Evolutionary conservation across 2,888 invertebrate genomes (phyloP).

Genomic region (Synergus itoensis): DNA sequence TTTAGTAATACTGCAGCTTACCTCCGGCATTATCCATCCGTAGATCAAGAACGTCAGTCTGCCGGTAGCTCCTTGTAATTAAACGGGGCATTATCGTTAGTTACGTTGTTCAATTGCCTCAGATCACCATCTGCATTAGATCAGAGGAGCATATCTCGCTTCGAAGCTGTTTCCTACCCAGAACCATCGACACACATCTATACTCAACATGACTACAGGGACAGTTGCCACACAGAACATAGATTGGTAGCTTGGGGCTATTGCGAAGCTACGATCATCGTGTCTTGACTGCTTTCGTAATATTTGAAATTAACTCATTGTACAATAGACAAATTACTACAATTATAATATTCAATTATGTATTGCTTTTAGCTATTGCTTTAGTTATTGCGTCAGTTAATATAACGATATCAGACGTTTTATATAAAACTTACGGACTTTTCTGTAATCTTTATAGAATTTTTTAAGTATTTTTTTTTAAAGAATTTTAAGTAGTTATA

Average conservation of each 20-base stretch:
- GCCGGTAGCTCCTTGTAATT: conserved; percentile 60
- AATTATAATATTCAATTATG: background rate
- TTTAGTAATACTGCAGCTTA: conserved; percentile 56
- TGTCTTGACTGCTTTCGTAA: background rate
- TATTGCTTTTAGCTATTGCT: background rate
- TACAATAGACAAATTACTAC: background rate
- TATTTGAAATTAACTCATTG: conserved; percentile 1
- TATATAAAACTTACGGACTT: too few relatives aligned
- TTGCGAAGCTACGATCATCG: background rate
- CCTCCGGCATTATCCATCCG: conserved; percentile 57
- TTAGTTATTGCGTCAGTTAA: too few relatives aligned
- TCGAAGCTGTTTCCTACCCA: conserved; percentile 52
- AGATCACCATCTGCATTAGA: conserved; percentile 61
- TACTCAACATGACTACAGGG: conserved; percentile 4
- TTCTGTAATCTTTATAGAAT: too few relatives aligned
- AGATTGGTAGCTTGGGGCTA: conserved; percentile 26
- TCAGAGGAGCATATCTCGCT: conserved; percentile 58
- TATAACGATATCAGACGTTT: too few relatives aligned
- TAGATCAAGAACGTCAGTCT: conserved; percentile 49
- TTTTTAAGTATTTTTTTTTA: too few relatives aligned
- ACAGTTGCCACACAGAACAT: conserved; percentile 23
- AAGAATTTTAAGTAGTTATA: too few relatives aligned
- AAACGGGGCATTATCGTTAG: conserved; percentile 64
- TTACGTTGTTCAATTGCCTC: conserved; percentile 63
- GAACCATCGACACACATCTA: conserved; percentile 44